A percentile compares a stretch with the other conserved stretches of the same genome.
phyloP scores from a whole-genome alignment of 2,888 invertebrate genomes.

The Tipula helvola region DNA sequence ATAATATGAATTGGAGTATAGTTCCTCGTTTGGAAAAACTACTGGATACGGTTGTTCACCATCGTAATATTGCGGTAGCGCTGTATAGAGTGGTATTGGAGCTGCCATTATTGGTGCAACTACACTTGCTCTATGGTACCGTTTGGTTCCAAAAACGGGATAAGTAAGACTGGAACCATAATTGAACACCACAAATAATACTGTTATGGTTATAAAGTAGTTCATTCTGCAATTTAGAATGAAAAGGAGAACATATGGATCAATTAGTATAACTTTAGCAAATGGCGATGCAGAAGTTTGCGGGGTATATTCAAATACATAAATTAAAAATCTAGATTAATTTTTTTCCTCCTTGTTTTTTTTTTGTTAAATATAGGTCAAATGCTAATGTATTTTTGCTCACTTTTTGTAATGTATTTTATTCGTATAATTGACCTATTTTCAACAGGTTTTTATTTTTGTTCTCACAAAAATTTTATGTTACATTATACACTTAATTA shows the following conservation, averaged over 20 bases:
- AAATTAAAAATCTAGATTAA: neutral
- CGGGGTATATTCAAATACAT: neutral
- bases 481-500: neutral
- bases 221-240: neutral
- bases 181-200: neutral
- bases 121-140: conserved; percentile 18
- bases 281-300: neutral
- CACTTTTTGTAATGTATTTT: neutral
- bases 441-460: conserved; percentile 7
- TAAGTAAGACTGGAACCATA: conserved; percentile 14
- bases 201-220: neutral
- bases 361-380: neutral
- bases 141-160: conserved; percentile 20
- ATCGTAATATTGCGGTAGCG: conserved; percentile 17
- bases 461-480: neutral
- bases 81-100: conserved; percentile 14
- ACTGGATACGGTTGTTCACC: conserved; percentile 11
- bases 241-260: neutral
- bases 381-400: neutral
- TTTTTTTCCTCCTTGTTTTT: neutral
- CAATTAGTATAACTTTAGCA: neutral
- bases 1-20: conserved; percentile 17
- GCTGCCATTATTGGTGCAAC: conserved; percentile 11
- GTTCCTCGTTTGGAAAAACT: conserved; percentile 5
- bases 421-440: conserved; percentile 7